Percentiles rank a stretch among this genome's conserved stretches.
phyloP scores from a whole-genome alignment of 2,797 vertebrate genomes.

The Sebastes dallii region DNA sequence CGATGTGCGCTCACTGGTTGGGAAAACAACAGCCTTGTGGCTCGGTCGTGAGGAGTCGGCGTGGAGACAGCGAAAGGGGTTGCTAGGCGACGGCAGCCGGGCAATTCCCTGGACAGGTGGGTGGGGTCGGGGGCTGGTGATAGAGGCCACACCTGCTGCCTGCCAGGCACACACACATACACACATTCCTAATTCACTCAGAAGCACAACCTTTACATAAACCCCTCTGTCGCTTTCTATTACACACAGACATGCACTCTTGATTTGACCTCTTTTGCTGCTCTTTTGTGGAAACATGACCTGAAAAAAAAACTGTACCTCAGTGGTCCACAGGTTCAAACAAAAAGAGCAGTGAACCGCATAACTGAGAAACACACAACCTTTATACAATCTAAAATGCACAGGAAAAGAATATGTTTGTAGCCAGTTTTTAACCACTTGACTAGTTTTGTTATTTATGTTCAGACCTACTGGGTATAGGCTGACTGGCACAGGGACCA shows the following conservation, averaged over 20 bases:
- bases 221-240: constrained; percentile 27
- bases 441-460: neutral
- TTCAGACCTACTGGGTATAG: neutral
- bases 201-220: constrained; percentile 35
- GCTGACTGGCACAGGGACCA: neutral
- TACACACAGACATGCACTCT: constrained; percentile 23
- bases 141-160: constrained; percentile 69
- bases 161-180: neutral
- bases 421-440: neutral
- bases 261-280: constrained; percentile 31
- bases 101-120: constrained; percentile 73
- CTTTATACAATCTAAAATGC: constrained; percentile 16
- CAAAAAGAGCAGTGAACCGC: constrained; percentile 22
- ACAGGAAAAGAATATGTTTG: neutral
- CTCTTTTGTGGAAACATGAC: constrained; percentile 44
- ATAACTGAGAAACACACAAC: constrained; percentile 3
- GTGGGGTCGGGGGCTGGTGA: constrained; percentile 54
- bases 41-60: constrained; percentile 41
- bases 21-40: constrained; percentile 61
- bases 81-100: constrained; percentile 71
- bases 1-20: constrained; percentile 24
- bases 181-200: constrained; percentile 35
- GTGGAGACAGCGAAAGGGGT: constrained; percentile 48
- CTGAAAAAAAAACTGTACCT: constrained; percentile 9
- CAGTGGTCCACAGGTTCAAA: constrained; percentile 34